These are phyloP conservation scores for Dreissena rostriformis DNA, from an alignment of 1,140 invertebrate genomes.

Conservation along the genomic window DNA sequence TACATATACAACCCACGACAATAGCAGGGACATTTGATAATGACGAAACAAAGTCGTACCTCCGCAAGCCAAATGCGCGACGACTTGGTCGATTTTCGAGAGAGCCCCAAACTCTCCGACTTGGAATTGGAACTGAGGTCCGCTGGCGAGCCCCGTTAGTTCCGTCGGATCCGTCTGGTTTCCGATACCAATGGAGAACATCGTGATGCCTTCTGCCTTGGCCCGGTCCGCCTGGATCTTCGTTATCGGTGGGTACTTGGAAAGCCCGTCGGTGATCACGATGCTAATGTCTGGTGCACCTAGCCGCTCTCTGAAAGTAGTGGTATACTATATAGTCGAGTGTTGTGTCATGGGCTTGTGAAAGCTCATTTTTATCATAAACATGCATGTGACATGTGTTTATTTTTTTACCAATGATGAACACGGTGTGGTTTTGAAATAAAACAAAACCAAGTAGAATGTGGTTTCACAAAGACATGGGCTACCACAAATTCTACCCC, in stretches of 20 bases:
- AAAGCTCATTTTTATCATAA: no score
- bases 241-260: conserved; percentile 59
- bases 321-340: no score
- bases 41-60: conserved; percentile 1
- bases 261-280: conserved; percentile 70
- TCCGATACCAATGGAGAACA: conserved; percentile 71
- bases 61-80: conserved; percentile 50
- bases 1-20: neutral
- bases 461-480: no score
- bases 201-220: conserved; percentile 60
- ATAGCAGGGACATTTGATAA: neutral
- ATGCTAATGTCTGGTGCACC: conserved; percentile 68
- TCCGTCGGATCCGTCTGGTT: conserved; percentile 43
- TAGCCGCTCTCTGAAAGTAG: conserved; percentile 58
- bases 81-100: conserved; percentile 13
- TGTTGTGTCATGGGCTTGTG: no score
- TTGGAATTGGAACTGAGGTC: conserved; percentile 14
- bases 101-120: conserved; percentile 39
- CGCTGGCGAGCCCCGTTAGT: conserved; percentile 38
- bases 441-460: no score
- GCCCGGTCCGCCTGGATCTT: conserved; percentile 55
- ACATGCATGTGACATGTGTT: no score
- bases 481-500: no score
- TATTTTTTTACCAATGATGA: no score
- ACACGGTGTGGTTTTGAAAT: no score